phyloP scores from a whole-genome alignment of 2,113 vertebrate species.

The Oryzias javanicus region DNA sequence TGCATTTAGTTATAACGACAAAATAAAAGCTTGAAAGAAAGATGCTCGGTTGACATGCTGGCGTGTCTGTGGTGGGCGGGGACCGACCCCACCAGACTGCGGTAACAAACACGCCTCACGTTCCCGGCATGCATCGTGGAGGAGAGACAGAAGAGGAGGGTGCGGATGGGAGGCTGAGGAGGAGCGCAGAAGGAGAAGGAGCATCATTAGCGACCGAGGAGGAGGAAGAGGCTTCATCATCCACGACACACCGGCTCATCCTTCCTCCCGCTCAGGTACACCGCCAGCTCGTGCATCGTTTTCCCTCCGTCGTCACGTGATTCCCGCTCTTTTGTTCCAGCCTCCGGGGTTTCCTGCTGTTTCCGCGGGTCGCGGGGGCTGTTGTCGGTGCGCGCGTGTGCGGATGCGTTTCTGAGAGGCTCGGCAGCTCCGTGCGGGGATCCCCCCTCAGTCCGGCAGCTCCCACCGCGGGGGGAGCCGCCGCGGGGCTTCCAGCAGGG shows the following conservation, averaged over 20 bases:
- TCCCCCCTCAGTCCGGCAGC: slow-evolving; percentile 41
- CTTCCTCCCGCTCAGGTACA: slow-evolving; percentile 57
- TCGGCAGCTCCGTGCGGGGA: slow-evolving; percentile 34
- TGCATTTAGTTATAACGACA: too few relatives aligned
- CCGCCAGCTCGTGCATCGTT: neutral
- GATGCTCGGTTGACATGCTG: too few relatives aligned
- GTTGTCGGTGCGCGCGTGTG: neutral
- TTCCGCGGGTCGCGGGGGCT: neutral
- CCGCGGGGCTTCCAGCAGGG: neutral
- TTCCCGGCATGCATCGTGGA: slow-evolving; percentile 77
- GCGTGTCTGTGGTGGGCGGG: too few relatives aligned
- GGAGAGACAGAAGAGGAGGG: slow-evolving; percentile 12
- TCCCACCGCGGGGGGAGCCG: neutral
- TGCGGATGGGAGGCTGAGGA: slow-evolving; percentile 47
- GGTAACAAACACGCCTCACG: slow-evolving; percentile 27
- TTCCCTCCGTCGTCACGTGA: neutral
- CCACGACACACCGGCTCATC: slow-evolving; percentile 20
- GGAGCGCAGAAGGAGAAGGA: slow-evolving; percentile 45
- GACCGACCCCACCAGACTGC: too few relatives aligned
- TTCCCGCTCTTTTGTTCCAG: neutral
- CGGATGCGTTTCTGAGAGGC: neutral
- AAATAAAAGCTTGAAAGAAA: too few relatives aligned
- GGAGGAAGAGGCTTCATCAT: slow-evolving; percentile 15
- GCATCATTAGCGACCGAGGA: slow-evolving; percentile 15
- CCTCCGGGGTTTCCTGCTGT: slow-evolving; percentile 10